These are phyloP conservation scores for Yponomeuta evonymella DNA, from an alignment of 2,888 invertebrate species.

Conservation along the genomic window DNA sequence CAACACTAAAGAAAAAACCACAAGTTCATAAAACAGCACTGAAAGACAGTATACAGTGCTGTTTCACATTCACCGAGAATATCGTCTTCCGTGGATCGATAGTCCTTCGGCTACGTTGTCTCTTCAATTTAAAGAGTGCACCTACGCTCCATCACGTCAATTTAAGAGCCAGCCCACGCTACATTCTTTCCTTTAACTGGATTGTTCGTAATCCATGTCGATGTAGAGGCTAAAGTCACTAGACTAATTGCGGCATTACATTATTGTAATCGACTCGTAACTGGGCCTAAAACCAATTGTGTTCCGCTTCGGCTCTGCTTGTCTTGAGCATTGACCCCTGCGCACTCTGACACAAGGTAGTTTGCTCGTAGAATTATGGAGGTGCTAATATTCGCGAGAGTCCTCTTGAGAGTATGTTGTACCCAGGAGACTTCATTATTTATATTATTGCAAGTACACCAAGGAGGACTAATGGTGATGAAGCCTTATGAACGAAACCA, in stretches of 20 bases:
- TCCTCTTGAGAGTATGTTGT: too few relatives aligned
- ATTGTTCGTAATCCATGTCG: background rate
- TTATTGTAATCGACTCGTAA: background rate
- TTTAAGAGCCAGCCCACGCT: background rate
- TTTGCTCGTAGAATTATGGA: background rate
- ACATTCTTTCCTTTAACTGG: slow-evolving; percentile 4
- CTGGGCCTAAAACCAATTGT: background rate
- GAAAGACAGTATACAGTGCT: background rate
- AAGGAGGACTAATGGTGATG: too few relatives aligned
- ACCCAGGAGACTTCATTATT: too few relatives aligned
- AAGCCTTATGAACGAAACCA: too few relatives aligned
- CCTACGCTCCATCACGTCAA: slow-evolving; percentile 1
- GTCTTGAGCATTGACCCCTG: background rate
- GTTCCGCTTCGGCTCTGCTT: background rate
- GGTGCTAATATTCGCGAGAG: too few relatives aligned
- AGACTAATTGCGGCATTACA: background rate
- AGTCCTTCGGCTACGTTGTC: slow-evolving; percentile 3
- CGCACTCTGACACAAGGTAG: background rate
- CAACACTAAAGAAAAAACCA: too few relatives aligned
- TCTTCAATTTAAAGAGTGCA: slow-evolving; percentile 10
- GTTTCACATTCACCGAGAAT: background rate
- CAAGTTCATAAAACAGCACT: too few relatives aligned
- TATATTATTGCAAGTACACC: too few relatives aligned
- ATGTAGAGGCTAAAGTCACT: background rate
- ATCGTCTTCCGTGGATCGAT: slow-evolving; percentile 30